Conservation (phyloP, 2,113 vertebrate genomes). For the Dunckerocampus dactyliophorus region DNA sequence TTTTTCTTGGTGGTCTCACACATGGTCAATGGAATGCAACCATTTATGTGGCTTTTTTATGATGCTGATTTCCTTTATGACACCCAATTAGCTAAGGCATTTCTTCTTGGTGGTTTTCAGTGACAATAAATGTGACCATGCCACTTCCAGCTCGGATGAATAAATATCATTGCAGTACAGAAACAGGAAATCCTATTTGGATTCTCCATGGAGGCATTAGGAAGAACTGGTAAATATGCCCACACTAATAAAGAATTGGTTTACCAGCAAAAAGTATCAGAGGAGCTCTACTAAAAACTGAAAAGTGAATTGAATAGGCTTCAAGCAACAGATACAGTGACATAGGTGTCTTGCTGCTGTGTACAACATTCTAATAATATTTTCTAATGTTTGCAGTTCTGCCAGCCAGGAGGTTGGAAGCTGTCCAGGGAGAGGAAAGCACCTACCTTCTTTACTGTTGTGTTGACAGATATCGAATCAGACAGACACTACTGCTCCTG, state of each 20-base stretch:
- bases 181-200: conserved; percentile 58
- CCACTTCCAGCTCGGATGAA: conserved; percentile 51
- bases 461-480: conserved; percentile 96
- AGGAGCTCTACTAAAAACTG: not conserved
- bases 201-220: conserved; percentile 16
- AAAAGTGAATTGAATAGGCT: not conserved
- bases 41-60: conserved; percentile 4
- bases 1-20: not conserved
- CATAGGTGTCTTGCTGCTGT: not conserved
- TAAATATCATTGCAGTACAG: conserved; percentile 35
- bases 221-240: conserved; percentile 6
- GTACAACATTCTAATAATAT: not conserved
- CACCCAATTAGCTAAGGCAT: not conserved
- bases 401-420: conserved; percentile 95
- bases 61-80: not conserved
- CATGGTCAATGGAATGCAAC: not conserved
- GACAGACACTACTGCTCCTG: conserved; percentile 97
- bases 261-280: not conserved
- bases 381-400: conserved; percentile 78
- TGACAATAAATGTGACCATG: conserved; percentile 33
- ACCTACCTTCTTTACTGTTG: conserved; percentile 93
- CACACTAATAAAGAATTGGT: conserved; percentile 5
- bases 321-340: not conserved
- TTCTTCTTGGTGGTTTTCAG: conserved; percentile 16
- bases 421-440: conserved; percentile 86